Base-by-base conservation (phyloP, 2,113 vertebrate genomes). In the Pandion haliaetus region DNA sequence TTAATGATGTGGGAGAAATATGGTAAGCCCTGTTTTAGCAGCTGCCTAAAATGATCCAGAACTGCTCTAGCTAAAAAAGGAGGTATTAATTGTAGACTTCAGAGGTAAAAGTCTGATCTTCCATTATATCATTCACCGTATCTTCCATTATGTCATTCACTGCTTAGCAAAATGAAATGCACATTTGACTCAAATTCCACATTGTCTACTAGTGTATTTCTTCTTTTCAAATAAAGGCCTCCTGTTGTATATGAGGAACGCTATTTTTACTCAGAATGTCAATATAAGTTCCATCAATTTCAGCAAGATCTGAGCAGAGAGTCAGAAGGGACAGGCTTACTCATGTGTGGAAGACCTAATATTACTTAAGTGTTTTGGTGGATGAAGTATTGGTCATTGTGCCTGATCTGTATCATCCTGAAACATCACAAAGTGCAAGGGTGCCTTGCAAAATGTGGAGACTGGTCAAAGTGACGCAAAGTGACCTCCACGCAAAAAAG, bases 401-500 rank as follows among this genome's bases (percentile, higher is more conserved):
- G 45, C 47, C n/a, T 77, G 31, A 61, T n/a, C 19, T 47, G 28
- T 70, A n/a, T 38, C 21, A 61, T 31, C 28, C 34, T 4, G 16
- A 36, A 80, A 73, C 62, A 81, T 23, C n/a, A 54, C 20, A 21
- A 73, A 77, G 9, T 7, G 6, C 24, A 71, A 47, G 10, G 24
- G 10, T 66, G 54, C 63, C 76, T 74, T 36, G 8, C 38, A 78
- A 50, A 54, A 54, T 3, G 4, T 3, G 9, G 10, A 50, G 14
- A 19, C 40, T 28, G 20, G 15, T 34, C 36, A 78, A 42, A 17
- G 67, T n/a, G 44, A 81, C 32, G 25, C 40, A 70, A 38, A 14
- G 13, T 8, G 23, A 86, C 13, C 20, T 54, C 69, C 34, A 44
- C 0, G 0, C 36, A 66, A 50, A 78, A 71, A 69, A 57, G 1